These are phyloP conservation scores for Bhutanitis thaidina DNA, from an alignment of 2,888 invertebrate genomes.

Conservation along the genomic window DNA sequence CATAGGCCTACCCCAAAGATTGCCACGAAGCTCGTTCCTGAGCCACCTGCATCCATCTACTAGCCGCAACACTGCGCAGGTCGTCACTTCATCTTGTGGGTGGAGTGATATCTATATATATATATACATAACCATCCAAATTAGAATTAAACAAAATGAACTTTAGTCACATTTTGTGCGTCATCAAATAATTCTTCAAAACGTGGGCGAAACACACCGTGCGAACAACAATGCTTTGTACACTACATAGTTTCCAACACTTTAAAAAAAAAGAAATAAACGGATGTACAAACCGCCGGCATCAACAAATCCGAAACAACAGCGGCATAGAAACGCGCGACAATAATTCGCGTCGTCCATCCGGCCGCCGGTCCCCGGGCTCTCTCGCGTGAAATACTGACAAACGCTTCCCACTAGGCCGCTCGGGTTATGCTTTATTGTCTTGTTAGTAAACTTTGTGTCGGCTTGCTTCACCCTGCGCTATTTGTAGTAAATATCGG, in stretches of 20 bases:
- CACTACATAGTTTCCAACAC: slow-evolving; percentile 2
- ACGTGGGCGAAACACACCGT: slow-evolving; percentile 4
- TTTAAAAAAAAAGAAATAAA: slow-evolving; percentile 7
- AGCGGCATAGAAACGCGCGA: slow-evolving; percentile 17
- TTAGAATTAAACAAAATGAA: too few species aligned
- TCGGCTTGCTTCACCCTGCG: slow-evolving; percentile 28
- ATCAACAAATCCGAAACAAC: slow-evolving; percentile 13
- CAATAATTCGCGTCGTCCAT: slow-evolving; percentile 25
- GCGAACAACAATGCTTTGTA: not conserved
- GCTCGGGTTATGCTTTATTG: slow-evolving; percentile 53
- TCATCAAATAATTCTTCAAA: not conserved
- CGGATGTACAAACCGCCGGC: slow-evolving; percentile 6
- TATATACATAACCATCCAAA: too few species aligned
- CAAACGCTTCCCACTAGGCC: slow-evolving; percentile 45
- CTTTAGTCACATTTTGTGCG: too few species aligned
- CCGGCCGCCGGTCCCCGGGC: slow-evolving; percentile 23
- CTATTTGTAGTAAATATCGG: not conserved
- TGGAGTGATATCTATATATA: too few species aligned
- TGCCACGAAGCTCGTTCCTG: too few species aligned
- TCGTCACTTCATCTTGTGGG: too few species aligned
- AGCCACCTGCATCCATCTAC: too few species aligned
- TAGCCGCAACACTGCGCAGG: too few species aligned
- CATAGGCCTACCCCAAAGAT: too few species aligned
- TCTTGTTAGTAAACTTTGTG: slow-evolving; percentile 58
- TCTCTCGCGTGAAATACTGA: slow-evolving; percentile 18